Conservation (phyloP, 2,888 invertebrate species). For the Hydroisotoma schaefferi region DNA sequence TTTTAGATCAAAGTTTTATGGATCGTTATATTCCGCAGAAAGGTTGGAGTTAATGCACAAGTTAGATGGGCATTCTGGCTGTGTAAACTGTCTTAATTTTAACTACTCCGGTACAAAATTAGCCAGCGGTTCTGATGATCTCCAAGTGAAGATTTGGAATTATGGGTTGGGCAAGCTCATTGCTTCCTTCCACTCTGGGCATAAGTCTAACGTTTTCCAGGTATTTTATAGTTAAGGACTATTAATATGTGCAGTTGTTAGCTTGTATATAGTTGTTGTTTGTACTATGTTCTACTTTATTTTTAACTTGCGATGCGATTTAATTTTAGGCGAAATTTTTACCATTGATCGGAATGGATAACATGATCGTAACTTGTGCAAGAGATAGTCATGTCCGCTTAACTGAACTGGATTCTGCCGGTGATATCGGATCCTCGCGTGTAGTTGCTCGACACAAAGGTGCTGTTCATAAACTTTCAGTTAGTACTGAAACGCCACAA, state of each 20-base stretch:
- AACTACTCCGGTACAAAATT: constrained; percentile 69
- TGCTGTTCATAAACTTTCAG: constrained; percentile 79
- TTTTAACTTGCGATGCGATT: too few species aligned
- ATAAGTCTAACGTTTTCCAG: constrained; percentile 84
- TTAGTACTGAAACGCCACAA: constrained; percentile 71
- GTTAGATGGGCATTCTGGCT: constrained; percentile 76
- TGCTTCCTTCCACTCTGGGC: constrained; percentile 72
- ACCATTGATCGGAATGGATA: constrained; percentile 66
- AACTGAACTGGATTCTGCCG: constrained; percentile 57
- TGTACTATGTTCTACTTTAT: background rate
- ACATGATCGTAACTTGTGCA: constrained; percentile 81
- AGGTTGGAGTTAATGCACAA: constrained; percentile 73
- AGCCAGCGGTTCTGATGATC: constrained; percentile 89
- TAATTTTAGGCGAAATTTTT: constrained; percentile 71
- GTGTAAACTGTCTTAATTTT: constrained; percentile 89
- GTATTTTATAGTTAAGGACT: constrained; percentile 47
- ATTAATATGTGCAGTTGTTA: background rate
- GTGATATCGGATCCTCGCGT: constrained; percentile 58
- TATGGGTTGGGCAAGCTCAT: constrained; percentile 71
- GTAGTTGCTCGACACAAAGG: constrained; percentile 67
- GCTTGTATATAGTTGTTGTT: background rate
- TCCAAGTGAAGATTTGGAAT: constrained; percentile 81
- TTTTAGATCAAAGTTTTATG: constrained; percentile 71
- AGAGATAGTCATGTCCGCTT: constrained; percentile 80
- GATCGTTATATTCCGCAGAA: constrained; percentile 71